phyloP scores from a whole-genome alignment of 2,113 vertebrate species.

The Naja naja region DNA sequence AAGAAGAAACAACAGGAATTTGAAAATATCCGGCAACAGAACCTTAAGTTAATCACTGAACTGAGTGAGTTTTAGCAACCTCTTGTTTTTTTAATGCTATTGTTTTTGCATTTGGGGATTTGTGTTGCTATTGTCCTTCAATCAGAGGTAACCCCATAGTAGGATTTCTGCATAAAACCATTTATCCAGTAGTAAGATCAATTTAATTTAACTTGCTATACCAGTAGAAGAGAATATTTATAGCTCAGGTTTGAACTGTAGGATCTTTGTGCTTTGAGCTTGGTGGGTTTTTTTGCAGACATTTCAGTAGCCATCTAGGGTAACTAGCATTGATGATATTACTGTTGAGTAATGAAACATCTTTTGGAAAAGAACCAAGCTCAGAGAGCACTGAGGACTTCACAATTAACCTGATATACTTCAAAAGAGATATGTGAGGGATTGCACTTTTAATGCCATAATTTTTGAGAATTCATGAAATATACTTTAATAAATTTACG shows the following conservation, averaged over 20 bases:
- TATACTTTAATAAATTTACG: not conserved
- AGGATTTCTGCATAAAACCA: not conserved
- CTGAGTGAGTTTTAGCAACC: slow-evolving; percentile 79
- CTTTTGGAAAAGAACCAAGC: not conserved
- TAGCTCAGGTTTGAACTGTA: not conserved
- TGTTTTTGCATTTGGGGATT: not conserved
- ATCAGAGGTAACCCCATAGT: not conserved
- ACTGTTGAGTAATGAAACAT: not conserved
- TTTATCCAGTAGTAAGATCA: not conserved
- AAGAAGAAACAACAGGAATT: slow-evolving; percentile 80
- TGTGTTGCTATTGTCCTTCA: not conserved
- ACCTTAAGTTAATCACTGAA: slow-evolving; percentile 79
- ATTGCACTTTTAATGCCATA: not conserved
- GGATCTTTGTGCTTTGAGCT: not conserved
- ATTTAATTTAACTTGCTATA: not conserved
- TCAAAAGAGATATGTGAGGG: not conserved
- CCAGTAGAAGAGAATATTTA: not conserved
- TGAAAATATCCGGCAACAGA: slow-evolving; percentile 83
- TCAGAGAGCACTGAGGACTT: not conserved
- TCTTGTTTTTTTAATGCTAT: not conserved
- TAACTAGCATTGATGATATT: not conserved
- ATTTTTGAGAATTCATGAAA: not conserved
- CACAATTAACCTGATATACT: not conserved
- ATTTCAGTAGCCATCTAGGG: not conserved
- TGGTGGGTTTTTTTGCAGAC: not conserved